Evolutionary conservation across 2,113 vertebrate species (phyloP), one percentile per base, ranked within the genome.

Genomic region (Holacanthus passer): DNA sequence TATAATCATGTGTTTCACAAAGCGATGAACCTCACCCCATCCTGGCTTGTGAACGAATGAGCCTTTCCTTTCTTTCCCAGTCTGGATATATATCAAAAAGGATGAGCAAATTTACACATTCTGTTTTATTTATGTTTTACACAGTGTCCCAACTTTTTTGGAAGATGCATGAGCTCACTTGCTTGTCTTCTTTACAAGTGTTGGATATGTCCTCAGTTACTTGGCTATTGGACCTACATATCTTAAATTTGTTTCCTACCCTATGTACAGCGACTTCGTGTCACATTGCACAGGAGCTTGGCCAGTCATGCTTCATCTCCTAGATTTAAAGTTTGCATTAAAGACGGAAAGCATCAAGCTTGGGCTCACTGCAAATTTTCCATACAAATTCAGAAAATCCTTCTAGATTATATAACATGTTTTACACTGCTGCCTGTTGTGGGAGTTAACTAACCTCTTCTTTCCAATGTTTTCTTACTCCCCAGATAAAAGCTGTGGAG

Each of bases 401-500:
- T 1, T 79, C 11, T 2, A 16, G 11, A 55, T 55, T 52, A n/a
- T 43, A 27, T 29, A 19, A 68, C 22, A 24, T 11, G 1, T 70
- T 35, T 48, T 32, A 27, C 7, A 14, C 3, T 50, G 11, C 16
- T 50, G 45, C 39, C 13, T 32, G 12, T 0, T 62, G 55, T 59
- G 79, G 27, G 45, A 73, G 1, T 27, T 31, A 62, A 20, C 63
- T 66, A 43, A 63, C 6, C 2, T 47, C 47, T 55, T 1, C 11
- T 76, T 53, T 19, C 4, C 29, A 19, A 16, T 77, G 0, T 43
- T 68, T 63, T 45, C 22, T 50, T 59, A 1, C 29, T 76, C 19
- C 32, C 2, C 52, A 93, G 91, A 59, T 82, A 86, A 85, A 74
- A 20, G 0, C 1, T 81, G 17, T 37, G 8, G 74, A 43, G 1